Evolutionary conservation across 2,888 invertebrate genomes (phyloP).

Genomic region (Philonicus albiceps): DNA sequence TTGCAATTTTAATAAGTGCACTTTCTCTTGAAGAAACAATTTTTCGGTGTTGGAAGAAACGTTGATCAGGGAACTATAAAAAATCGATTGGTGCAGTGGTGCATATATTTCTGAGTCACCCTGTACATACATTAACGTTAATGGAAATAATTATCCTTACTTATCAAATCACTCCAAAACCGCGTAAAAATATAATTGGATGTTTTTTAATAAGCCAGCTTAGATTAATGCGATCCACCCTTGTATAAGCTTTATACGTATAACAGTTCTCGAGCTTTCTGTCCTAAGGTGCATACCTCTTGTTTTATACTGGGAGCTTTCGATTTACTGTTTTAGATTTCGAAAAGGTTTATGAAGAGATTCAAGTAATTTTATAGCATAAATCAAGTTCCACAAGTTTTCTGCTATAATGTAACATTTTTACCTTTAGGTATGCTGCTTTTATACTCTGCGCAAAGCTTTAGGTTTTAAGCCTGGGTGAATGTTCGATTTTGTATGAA

Average conservation of each 20-base stretch:
- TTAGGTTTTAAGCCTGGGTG: not conserved
- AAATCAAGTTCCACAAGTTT: not conserved
- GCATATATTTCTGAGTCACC: too few relatives aligned
- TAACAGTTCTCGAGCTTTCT: not conserved
- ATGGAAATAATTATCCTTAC: too few relatives aligned
- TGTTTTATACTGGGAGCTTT: not conserved
- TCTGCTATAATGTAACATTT: not conserved
- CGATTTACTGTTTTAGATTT: not conserved
- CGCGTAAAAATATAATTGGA: too few relatives aligned
- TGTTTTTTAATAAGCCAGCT: too few relatives aligned
- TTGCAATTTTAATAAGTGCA: too few relatives aligned
- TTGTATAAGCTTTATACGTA: not conserved
- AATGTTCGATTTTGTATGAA: not conserved
- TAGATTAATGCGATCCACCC: too few relatives aligned
- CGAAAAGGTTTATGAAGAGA: not conserved
- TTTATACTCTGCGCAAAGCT: not conserved
- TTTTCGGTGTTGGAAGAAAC: too few relatives aligned
- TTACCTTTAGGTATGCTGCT: not conserved
- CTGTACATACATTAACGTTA: too few relatives aligned
- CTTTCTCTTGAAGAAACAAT: too few relatives aligned
- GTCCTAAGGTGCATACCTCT: not conserved
- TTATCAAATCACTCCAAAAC: too few relatives aligned
- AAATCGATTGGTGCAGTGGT: too few relatives aligned
- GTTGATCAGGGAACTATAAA: too few relatives aligned
- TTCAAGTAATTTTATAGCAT: not conserved